These are phyloP conservation scores for Babylonia areolata DNA, from an alignment of 1,140 invertebrate species.

Conservation along the genomic window DNA sequence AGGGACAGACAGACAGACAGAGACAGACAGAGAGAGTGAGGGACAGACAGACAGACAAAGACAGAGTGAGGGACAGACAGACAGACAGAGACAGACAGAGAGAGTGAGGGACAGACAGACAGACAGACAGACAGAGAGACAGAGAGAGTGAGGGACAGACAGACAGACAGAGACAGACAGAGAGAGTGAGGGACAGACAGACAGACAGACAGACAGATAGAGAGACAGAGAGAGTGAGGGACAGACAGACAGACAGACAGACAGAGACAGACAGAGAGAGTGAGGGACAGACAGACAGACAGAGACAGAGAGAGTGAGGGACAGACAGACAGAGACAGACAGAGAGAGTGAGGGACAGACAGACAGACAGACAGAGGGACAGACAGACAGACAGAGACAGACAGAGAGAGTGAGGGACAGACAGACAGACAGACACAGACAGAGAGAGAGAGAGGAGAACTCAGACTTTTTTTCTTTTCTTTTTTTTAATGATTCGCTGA, in stretches of 20 bases:
- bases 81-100: neutral
- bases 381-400: no score
- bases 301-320: neutral
- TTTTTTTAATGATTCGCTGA: no score
- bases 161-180: neutral
- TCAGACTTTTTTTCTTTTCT: no score
- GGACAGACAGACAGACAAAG: neutral
- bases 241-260: neutral
- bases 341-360: no score
- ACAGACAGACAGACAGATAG: neutral
- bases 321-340: neutral
- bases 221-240: neutral
- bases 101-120: neutral
- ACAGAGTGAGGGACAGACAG: neutral
- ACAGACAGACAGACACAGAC: no score
- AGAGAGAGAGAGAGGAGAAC: no score
- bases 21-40: neutral
- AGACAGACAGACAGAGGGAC: no score
- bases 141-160: neutral
- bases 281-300: constrained; percentile 1
- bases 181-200: neutral
- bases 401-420: no score
- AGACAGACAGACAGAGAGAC: neutral
- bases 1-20: neutral
- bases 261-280: neutral